A percentile compares a stretch with the other conserved stretches of the same genome.
Evolutionary conservation across 2,797 vertebrate species (phyloP).

Genomic region (Enteromius paludinosus): DNA sequence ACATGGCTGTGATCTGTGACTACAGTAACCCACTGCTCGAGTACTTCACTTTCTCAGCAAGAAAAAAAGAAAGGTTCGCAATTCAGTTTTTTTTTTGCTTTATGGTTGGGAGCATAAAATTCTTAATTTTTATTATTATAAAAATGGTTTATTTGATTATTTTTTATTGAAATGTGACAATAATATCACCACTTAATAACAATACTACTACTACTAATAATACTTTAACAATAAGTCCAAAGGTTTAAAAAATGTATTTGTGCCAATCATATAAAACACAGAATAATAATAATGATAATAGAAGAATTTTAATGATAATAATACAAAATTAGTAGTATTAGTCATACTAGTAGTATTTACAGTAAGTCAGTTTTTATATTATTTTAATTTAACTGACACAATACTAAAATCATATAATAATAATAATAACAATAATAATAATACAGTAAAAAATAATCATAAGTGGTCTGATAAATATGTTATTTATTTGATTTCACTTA

Average conservation of each 20-base stretch:
- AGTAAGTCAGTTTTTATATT: too few relatives aligned
- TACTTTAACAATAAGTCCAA: too few relatives aligned
- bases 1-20: slow-evolving; percentile 21
- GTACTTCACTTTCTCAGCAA: background rate
- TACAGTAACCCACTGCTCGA: background rate
- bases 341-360: background rate
- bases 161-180: background rate
- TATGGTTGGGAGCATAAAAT: background rate
- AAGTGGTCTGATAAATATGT: too few relatives aligned
- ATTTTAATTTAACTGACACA: too few relatives aligned
- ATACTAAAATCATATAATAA: too few relatives aligned
- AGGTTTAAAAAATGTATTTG: background rate
- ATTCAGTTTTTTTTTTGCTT: background rate
- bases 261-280: background rate
- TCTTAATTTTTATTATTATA: background rate
- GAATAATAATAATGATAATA: background rate
- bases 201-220: background rate
- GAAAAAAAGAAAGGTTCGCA: background rate
- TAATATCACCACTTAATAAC: background rate
- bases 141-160: background rate
- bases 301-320: too few relatives aligned
- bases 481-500: too few relatives aligned
- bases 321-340: background rate
- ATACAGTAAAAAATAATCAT: too few relatives aligned
- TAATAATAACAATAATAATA: too few relatives aligned